Conservation (phyloP, 2,797 vertebrate genomes). For the Discoglossus pictus region DNA sequence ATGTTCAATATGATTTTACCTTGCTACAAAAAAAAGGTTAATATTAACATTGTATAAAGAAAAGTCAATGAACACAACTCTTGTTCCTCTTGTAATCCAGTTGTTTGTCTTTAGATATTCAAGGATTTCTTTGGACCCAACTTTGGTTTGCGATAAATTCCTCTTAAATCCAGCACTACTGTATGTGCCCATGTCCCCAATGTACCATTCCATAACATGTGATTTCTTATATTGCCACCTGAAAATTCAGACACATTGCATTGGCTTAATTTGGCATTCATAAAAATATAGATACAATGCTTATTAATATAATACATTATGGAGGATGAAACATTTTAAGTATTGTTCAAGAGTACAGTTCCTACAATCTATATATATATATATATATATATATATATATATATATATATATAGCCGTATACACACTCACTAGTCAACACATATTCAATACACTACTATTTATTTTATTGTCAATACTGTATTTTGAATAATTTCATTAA, state of each 20-base stretch:
- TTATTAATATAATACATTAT: neutral
- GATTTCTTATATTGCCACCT: conserved; percentile 60
- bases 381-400: no score
- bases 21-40: conserved; percentile 68
- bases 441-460: no score
- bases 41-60: conserved; percentile 67
- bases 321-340: no score
- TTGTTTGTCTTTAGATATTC: conserved; percentile 57
- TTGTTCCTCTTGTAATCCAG: conserved; percentile 65
- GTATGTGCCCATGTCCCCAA: conserved; percentile 62
- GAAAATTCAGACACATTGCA: neutral
- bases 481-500: no score
- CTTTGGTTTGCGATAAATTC: conserved; percentile 62
- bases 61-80: conserved; percentile 69
- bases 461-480: no score
- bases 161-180: conserved; percentile 59
- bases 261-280: neutral
- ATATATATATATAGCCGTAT: no score
- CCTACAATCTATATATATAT: no score
- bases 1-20: no score
- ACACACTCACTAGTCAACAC: no score
- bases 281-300: neutral
- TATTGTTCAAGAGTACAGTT: no score
- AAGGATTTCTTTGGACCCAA: conserved; percentile 53
- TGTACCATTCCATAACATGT: conserved; percentile 50